A percentile compares a stretch with the other conserved stretches of the same genome.
Evolutionary conservation across 2,888 invertebrate genomes (phyloP).

Genomic region (Pycnomerus fuliginosus): DNA sequence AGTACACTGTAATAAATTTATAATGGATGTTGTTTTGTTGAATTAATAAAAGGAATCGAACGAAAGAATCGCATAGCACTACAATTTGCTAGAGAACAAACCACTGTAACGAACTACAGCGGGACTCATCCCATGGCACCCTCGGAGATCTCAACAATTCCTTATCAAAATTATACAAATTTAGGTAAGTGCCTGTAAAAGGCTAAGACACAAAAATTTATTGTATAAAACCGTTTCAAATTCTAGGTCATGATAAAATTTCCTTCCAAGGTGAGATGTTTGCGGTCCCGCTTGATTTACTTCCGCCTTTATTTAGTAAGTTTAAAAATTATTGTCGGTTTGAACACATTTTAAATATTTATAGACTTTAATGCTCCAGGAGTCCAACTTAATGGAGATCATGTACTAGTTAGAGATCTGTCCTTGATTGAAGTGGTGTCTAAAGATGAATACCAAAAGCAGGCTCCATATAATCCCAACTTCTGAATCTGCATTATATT

Average conservation of each 20-base stretch:
- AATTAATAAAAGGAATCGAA: no score
- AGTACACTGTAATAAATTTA: no score
- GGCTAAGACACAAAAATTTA: no score
- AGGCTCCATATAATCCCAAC: slow-evolving; percentile 14
- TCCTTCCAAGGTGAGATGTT: slow-evolving; percentile 13
- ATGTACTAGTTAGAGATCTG: slow-evolving; percentile 28
- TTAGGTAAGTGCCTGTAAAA: no score
- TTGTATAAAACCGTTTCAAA: no score
- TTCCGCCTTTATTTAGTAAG: slow-evolving; percentile 29
- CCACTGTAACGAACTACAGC: no score
- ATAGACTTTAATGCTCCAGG: slow-evolving; percentile 27
- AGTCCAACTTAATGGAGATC: slow-evolving; percentile 25
- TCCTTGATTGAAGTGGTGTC: slow-evolving; percentile 14
- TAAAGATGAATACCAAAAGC: slow-evolving; percentile 14
- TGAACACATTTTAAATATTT: slow-evolving; percentile 9
- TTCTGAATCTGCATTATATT: neutral
- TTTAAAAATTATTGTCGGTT: neutral
- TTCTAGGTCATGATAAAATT: slow-evolving; percentile 8
- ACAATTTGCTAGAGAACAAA: no score
- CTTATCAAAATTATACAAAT: no score
- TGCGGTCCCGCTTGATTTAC: slow-evolving; percentile 8
- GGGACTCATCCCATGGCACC: no score
- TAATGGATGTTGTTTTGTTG: no score
- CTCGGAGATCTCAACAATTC: no score
- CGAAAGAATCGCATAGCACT: no score